Percentiles rank a stretch among this genome's conserved stretches.
Evolutionary conservation across 2,797 vertebrate genomes (phyloP).

Genomic region (Catostomus latipinnis): DNA sequence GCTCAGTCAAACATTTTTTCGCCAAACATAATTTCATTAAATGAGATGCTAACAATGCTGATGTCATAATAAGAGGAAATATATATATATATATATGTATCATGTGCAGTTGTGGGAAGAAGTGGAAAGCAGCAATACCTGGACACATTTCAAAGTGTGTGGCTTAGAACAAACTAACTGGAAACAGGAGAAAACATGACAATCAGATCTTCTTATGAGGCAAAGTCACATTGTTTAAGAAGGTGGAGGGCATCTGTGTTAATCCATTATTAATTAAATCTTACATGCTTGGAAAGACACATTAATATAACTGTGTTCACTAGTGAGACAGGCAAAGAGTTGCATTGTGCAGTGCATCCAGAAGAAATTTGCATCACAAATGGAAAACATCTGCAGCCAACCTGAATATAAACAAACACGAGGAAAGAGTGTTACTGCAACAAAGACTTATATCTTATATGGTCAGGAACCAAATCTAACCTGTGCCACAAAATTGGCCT

Average conservation of each 20-base stretch:
- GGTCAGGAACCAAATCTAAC: not conserved
- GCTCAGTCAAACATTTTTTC: constrained; percentile 21
- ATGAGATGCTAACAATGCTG: constrained; percentile 18
- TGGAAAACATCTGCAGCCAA: constrained; percentile 29
- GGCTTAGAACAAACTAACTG: constrained; percentile 31
- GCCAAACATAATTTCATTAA: constrained; percentile 18
- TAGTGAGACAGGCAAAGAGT: constrained; percentile 51
- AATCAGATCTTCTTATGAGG: constrained; percentile 26
- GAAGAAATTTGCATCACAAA: constrained; percentile 46
- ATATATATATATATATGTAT: constrained; percentile 20
- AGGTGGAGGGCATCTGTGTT: not conserved
- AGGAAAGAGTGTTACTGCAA: not conserved
- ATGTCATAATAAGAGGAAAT: constrained; percentile 24
- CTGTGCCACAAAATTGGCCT: not conserved
- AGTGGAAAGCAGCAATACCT: constrained; percentile 69
- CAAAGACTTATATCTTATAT: not conserved
- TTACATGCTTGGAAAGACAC: constrained; percentile 43
- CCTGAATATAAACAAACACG: constrained; percentile 41
- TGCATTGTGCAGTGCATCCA: constrained; percentile 49
- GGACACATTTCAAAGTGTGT: constrained; percentile 72
- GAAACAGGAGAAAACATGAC: constrained; percentile 38
- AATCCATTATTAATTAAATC: constrained; percentile 12
- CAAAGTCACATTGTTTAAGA: constrained; percentile 28
- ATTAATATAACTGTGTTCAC: constrained; percentile 40
- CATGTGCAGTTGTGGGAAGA: constrained; percentile 57